Conservation (phyloP, 2,888 invertebrate species). For the Sarcophaga variegata region DNA sequence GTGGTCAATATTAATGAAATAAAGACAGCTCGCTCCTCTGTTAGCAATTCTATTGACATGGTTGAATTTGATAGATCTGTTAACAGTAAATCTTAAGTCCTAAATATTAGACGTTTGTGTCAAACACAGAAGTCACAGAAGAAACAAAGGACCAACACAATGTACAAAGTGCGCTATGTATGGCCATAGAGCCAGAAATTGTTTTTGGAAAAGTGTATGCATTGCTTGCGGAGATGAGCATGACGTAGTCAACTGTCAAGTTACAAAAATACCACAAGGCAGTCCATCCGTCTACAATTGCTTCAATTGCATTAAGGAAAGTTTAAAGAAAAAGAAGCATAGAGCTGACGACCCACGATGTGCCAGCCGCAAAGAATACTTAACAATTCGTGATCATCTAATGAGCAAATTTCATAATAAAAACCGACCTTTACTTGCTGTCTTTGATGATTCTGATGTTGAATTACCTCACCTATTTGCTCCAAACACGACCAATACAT, state of each 20-base stretch:
- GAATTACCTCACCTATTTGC: too few relatives aligned
- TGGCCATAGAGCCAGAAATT: conserved; percentile 31
- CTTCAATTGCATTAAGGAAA: conserved; percentile 20
- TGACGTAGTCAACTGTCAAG: background rate
- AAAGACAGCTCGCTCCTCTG: too few relatives aligned
- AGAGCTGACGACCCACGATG: conserved; percentile 20
- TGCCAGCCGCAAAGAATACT: background rate
- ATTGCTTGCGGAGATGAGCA: conserved; percentile 8
- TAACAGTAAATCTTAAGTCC: too few relatives aligned
- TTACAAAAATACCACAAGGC: background rate
- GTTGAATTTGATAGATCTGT: too few relatives aligned
- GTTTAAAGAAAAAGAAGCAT: conserved; percentile 11
- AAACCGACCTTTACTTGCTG: background rate
- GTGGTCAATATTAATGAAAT: too few relatives aligned
- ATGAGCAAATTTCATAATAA: background rate
- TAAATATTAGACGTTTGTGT: too few relatives aligned
- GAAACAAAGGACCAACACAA: background rate
- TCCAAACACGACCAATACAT: background rate
- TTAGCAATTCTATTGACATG: too few relatives aligned
- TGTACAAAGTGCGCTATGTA: conserved; percentile 38
- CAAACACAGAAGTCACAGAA: too few relatives aligned
- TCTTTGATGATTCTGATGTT: too few relatives aligned
- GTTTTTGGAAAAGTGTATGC: conserved; percentile 3
- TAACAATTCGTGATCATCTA: background rate
- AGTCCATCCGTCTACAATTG: conserved; percentile 1